phyloP scores from a whole-genome alignment of 1,140 invertebrate species.

The Condylostylus longicornis region DNA sequence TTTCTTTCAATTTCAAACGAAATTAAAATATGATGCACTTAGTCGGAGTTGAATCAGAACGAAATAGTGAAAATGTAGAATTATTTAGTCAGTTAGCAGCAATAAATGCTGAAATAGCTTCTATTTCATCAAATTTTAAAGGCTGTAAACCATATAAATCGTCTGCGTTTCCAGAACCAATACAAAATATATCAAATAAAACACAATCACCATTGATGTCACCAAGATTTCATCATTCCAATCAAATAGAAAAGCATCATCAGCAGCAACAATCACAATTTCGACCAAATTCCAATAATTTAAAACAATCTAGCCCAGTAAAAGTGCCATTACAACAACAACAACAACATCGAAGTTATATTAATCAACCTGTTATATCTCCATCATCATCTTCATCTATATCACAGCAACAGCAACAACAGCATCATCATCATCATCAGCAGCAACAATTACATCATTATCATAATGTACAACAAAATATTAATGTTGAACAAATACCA shows the following conservation, averaged over 20 bases:
- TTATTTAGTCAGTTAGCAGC: slow-evolving; percentile 2
- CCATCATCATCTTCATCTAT: not conserved
- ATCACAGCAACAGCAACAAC: not conserved
- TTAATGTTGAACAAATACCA: not conserved
- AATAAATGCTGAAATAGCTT: not conserved
- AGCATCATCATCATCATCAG: not conserved
- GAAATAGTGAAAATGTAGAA: not conserved
- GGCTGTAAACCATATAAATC: slow-evolving; percentile 2
- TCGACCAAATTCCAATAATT: too few species aligned
- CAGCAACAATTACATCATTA: not conserved
- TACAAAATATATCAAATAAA: too few species aligned
- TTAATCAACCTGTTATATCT: not conserved
- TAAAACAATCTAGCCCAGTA: not conserved
- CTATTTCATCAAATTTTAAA: slow-evolving; percentile 2
- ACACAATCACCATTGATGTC: not conserved
- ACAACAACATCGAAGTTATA: not conserved
- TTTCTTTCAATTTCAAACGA: too few species aligned
- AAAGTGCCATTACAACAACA: not conserved
- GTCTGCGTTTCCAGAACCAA: not conserved
- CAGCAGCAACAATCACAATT: not conserved
- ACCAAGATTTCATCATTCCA: too few species aligned
- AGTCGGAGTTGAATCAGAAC: not conserved
- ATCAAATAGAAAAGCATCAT: not conserved
- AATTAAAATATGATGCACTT: too few species aligned
- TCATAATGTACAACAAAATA: not conserved